Base-by-base conservation (phyloP, 2,113 vertebrate species). In the Penelope pileata region DNA sequence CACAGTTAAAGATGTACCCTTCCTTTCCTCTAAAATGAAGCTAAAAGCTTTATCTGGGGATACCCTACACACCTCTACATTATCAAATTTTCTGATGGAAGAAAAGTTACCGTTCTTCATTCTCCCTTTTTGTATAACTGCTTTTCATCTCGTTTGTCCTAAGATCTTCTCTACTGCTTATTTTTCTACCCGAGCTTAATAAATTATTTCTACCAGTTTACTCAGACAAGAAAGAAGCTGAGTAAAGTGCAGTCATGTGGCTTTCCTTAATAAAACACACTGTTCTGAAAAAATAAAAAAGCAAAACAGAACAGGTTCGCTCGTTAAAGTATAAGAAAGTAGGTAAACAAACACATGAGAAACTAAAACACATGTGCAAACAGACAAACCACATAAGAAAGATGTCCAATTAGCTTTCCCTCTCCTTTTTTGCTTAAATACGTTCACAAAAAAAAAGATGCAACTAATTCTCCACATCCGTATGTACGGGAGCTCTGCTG, bases 181-280 rank as follows among this genome's bases (percentile, higher is more conserved):
- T 50, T 50, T 77, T 23, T 50, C 45, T 13, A 45, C 17, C 67
- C 29, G 54, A 70, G 75, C 72, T 77, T 64, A 42, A 91, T 76
- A 51, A 90, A 83, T 88, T 42, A 43, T 91, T 80, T 81, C 83
- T 83, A 68, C 76, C 72, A 53, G 40, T 83, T 85, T 88, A 51
- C 72, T 88, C 79, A 78, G 82, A 51, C 30, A 91, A 90, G 90
- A 86, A 96, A 91, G 90, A 86, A 96, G 40, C 30, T 48, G 60
- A 81, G 72, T 53, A 62, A 81, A 80, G 51, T 64, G 36, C 47
- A 74, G 16, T 45, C 72, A 70, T 1, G 1, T 38, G 79, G 42
- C 13, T 93, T 42, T 42, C 22, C 60, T 34, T 48, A 83, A 29
- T 58, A 42, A 66, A 79, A 47, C 54, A 73, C 40, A 3, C 8